A percentile compares a stretch with the other conserved stretches of the same genome.
Conservation (phyloP, 2,888 invertebrate genomes). For the Hypomecis punctinalis region DNA sequence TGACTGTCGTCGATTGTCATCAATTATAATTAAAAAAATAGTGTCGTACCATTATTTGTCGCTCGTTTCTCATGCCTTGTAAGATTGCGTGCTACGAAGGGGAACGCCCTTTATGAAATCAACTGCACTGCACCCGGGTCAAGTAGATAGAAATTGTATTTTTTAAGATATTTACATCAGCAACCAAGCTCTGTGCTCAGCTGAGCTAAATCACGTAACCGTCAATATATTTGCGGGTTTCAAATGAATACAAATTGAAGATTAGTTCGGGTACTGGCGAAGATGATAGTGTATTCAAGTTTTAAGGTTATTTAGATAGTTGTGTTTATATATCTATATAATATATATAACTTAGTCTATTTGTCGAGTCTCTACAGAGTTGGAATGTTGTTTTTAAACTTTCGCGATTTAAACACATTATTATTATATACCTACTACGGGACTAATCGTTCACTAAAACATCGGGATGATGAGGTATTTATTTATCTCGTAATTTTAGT, state of each 20-base stretch:
- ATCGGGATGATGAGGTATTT: too few relatives aligned
- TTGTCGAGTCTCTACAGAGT: too few relatives aligned
- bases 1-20: too few relatives aligned
- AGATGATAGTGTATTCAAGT: background rate
- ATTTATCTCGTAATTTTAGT: too few relatives aligned
- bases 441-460: too few relatives aligned
- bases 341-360: too few relatives aligned
- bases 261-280: background rate
- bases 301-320: background rate
- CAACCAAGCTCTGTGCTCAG: conserved; percentile 61
- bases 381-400: too few relatives aligned
- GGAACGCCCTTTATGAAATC: conserved; percentile 82
- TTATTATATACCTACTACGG: too few relatives aligned
- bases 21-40: too few relatives aligned
- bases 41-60: conserved; percentile 24
- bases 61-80: conserved; percentile 53
- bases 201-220: conserved; percentile 33
- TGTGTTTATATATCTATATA: background rate
- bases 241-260: conserved; percentile 1
- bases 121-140: conserved; percentile 71
- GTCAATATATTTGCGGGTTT: conserved; percentile 2
- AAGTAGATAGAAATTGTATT: conserved; percentile 65
- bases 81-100: conserved; percentile 60
- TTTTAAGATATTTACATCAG: conserved; percentile 61
- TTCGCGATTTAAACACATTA: too few relatives aligned